Percentiles rank a stretch among this genome's conserved stretches.
Conservation (phyloP, 2,888 invertebrate genomes). For the Luffia ferchaultella region DNA sequence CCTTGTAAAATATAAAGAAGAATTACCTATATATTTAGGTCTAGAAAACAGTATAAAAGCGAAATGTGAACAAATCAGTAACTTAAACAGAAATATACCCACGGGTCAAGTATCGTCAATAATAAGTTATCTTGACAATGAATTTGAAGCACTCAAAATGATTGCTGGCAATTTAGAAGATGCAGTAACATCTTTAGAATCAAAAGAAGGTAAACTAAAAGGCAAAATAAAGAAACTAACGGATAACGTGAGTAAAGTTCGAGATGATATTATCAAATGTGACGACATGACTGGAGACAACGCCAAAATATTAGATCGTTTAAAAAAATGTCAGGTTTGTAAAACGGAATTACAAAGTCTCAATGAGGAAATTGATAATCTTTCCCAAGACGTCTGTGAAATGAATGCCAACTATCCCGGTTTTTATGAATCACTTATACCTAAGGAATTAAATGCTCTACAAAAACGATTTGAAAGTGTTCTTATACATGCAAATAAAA, state of each 20-base stretch:
- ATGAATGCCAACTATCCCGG: slow-evolving; percentile 79
- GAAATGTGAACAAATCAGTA: slow-evolving; percentile 81
- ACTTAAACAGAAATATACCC: slow-evolving; percentile 75
- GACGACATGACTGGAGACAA: slow-evolving; percentile 91
- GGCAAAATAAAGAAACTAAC: slow-evolving; percentile 75
- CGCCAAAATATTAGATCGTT: slow-evolving; percentile 79
- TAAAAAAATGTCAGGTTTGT: slow-evolving; percentile 77
- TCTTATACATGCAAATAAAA: slow-evolving; percentile 80
- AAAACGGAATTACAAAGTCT: slow-evolving; percentile 75
- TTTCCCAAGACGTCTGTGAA: slow-evolving; percentile 74
- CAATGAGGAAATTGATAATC: slow-evolving; percentile 71
- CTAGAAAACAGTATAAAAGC: slow-evolving; percentile 79
- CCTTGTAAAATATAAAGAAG: slow-evolving; percentile 85
- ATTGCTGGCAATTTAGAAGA: slow-evolving; percentile 79
- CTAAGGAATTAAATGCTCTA: slow-evolving; percentile 84
- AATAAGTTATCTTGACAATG: slow-evolving; percentile 72
- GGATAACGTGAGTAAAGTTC: slow-evolving; percentile 74
- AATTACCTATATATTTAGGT: slow-evolving; percentile 80
- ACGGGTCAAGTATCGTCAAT: slow-evolving; percentile 75
- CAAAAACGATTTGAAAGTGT: slow-evolving; percentile 85
- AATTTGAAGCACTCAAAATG: slow-evolving; percentile 77
- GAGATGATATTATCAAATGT: slow-evolving; percentile 87
- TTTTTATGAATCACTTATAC: slow-evolving; percentile 77
- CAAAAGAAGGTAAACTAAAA: slow-evolving; percentile 77
- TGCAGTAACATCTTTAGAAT: slow-evolving; percentile 75